Evolutionary conservation across 2,888 invertebrate species (phyloP), one percentile per base, ranked within the genome.

Genomic region (Hecatera dysodea): DNA sequence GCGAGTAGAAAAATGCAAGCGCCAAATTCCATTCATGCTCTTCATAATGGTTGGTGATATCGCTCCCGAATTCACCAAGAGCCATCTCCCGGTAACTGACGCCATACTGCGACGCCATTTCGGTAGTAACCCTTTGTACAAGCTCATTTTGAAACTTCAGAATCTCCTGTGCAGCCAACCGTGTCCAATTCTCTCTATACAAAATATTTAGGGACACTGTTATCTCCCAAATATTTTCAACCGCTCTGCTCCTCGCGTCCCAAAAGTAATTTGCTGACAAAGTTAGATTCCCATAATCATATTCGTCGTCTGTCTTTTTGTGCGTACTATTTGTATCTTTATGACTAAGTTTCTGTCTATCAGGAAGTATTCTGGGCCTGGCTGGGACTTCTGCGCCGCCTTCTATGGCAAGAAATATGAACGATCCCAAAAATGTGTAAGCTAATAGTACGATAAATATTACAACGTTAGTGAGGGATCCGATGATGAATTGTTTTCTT

Each of bases 171-270:
- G 97, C 97, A 53, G 98, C 98, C 88, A 98, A 96, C 90, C 97
- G 96, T 73, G 98, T 98, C 98, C 99, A 99, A 94, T 99, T 98
- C 89, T 98, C 98, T 91, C 97, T 97, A 92, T 98, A 98, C 81
- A 99, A 96, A 89, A 99, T 98, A 94, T 99, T 99, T 84, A 98
- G 94, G 75, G 97, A 97, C 81, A 98, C 98, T 5, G 99, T 99
- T 79, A 98, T 98, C 91, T 98, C 98, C 99, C 99, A 99, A 89
- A 99, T 98, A 92, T 98, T 98, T 93, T 98, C 98, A 60, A 98
- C 98, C 19, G 98, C 98, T 88, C 91, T 90, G 79, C 93, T 96
- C 75, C 96, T 90, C 6, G 95, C 96, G 72, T 96, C 96, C 95
- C 96, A 96, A 84, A 96, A 96, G 88, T 95, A 95, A 90, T 95